These are phyloP conservation scores for Germaria angustata DNA, from an alignment of 2,888 invertebrate genomes.

Conservation along the genomic window DNA sequence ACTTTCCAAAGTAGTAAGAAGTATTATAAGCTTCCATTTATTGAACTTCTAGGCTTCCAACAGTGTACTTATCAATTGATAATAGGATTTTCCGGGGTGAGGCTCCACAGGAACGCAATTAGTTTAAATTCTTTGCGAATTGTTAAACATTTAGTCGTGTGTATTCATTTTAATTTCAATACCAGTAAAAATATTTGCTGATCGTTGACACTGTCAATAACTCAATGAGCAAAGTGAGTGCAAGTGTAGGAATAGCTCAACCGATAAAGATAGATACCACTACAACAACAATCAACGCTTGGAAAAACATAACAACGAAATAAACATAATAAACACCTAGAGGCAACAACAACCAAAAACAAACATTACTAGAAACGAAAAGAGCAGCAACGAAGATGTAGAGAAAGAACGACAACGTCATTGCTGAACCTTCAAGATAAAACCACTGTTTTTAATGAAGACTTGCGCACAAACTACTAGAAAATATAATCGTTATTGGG, in stretches of 20 bases:
- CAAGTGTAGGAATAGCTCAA: conserved; percentile 44
- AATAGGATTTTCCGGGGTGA: too few species aligned
- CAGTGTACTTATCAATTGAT: too few species aligned
- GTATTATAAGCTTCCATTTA: too few species aligned
- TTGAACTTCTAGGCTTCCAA: too few species aligned
- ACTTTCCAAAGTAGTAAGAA: too few species aligned
- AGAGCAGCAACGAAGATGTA: background rate
- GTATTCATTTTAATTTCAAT: too few species aligned
- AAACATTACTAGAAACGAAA: conserved; percentile 14
- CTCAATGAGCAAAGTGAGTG: conserved; percentile 22
- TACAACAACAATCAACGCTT: conserved; percentile 36
- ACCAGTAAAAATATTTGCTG: background rate
- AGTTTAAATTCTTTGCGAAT: too few species aligned
- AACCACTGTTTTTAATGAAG: conserved; percentile 7
- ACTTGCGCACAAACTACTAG: background rate
- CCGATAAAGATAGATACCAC: conserved; percentile 33
- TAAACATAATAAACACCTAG: conserved; percentile 18
- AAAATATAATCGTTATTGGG: background rate
- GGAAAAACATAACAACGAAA: conserved; percentile 44
- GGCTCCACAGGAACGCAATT: too few species aligned
- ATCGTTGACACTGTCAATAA: background rate
- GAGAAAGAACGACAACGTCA: conserved; percentile 28
- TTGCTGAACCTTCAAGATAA: conserved; percentile 47
- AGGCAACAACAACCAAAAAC: conserved; percentile 8
- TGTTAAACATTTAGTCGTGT: too few species aligned